These are phyloP conservation scores for Urosaurus nigricauda DNA, from an alignment of 2,797 vertebrate genomes.

Conservation along the genomic window DNA sequence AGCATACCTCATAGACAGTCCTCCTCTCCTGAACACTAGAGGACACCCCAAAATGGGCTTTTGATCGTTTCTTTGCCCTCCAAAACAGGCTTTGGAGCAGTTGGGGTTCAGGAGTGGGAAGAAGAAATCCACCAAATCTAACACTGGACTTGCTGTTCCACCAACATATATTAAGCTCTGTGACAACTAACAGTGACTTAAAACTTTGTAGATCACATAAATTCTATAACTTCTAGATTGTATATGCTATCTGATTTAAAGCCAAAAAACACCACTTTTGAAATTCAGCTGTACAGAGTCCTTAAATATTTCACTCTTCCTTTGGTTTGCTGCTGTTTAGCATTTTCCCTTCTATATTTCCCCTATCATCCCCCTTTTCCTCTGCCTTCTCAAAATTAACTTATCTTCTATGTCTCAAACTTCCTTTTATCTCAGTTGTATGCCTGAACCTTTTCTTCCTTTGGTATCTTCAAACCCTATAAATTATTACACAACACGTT, in stretches of 20 bases:
- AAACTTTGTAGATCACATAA: too few relatives aligned
- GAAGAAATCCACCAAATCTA: too few relatives aligned
- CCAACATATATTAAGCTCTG: too few relatives aligned
- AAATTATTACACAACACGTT: constrained; percentile 63
- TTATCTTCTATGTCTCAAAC: constrained; percentile 55
- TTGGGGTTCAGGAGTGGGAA: too few relatives aligned
- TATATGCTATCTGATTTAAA: neutral
- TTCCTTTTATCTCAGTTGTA: constrained; percentile 71
- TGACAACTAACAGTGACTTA: too few relatives aligned
- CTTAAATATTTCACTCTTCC: neutral
- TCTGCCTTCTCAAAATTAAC: constrained; percentile 63
- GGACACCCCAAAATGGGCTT: too few relatives aligned
- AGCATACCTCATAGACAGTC: too few relatives aligned
- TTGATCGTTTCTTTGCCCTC: too few relatives aligned
- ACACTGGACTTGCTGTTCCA: too few relatives aligned
- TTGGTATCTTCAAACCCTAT: constrained; percentile 66
- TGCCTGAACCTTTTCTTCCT: constrained; percentile 57
- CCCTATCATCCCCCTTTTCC: constrained; percentile 51
- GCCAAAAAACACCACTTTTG: constrained; percentile 1
- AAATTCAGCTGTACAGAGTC: neutral
- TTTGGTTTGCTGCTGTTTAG: constrained; percentile 28
- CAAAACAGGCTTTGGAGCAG: too few relatives aligned
- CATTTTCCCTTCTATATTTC: constrained; percentile 34
- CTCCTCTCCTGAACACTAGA: too few relatives aligned
- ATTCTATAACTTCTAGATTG: neutral